Evolutionary conservation across 2,888 invertebrate genomes (phyloP).

Genomic region (Arctia plantaginis): DNA sequence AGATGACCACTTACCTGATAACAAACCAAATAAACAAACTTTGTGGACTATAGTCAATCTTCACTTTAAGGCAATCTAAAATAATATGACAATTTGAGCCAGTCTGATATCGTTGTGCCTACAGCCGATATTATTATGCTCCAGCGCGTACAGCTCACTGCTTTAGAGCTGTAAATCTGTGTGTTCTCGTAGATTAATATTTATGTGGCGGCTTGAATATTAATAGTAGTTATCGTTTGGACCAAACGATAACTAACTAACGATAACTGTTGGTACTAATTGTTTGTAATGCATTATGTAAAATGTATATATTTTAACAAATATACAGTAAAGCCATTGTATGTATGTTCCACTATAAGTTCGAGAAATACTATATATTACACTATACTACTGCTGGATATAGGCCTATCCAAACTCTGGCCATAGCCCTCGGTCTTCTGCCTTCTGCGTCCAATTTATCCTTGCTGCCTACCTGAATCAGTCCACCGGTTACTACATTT

Average conservation of each 20-base stretch:
- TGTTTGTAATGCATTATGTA: neutral
- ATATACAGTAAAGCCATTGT: too few species aligned
- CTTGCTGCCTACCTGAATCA: too few species aligned
- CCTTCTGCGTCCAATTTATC: too few species aligned
- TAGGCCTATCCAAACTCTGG: too few species aligned
- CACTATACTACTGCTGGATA: neutral
- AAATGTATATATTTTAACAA: neutral
- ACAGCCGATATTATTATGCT: neutral
- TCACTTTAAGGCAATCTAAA: neutral
- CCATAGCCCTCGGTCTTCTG: too few species aligned
- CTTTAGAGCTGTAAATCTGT: neutral
- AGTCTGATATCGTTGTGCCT: neutral
- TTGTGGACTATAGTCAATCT: neutral
- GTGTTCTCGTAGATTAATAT: slow-evolving; percentile 2
- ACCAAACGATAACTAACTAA: too few species aligned
- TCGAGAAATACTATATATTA: too few species aligned
- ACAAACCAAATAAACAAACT: too few species aligned
- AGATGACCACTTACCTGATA: too few species aligned
- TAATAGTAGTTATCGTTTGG: neutral
- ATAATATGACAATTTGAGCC: too few species aligned
- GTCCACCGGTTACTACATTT: neutral
- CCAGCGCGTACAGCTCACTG: neutral
- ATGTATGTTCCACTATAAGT: too few species aligned
- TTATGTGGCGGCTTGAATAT: neutral
- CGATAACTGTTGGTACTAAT: neutral